phyloP scores from a whole-genome alignment of 35 echinoderm and acorn worm genomes.

The Stichopus chloronotus region DNA sequence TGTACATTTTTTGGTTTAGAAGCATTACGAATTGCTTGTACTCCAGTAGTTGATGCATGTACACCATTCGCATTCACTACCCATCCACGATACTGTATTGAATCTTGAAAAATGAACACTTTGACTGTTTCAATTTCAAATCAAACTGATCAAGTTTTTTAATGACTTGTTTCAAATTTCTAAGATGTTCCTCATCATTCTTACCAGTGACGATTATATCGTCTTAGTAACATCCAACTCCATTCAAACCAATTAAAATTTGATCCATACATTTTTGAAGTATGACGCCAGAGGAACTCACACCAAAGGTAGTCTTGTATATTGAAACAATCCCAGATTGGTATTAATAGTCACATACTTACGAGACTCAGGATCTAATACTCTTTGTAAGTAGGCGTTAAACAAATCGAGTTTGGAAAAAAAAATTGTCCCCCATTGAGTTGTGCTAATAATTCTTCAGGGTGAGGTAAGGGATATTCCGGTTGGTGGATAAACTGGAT shows the following conservation, averaged over 20 bases:
- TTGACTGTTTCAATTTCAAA: too few species aligned
- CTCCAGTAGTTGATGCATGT: not conserved
- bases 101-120: not conserved
- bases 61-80: not conserved
- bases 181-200: not conserved
- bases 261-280: too few species aligned
- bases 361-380: too few species aligned
- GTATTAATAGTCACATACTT: not conserved
- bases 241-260: not conserved
- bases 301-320: not conserved
- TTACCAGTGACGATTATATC: not conserved
- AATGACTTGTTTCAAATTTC: not conserved
- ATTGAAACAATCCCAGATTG: not conserved
- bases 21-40: not conserved
- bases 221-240: not conserved
- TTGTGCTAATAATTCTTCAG: not conserved
- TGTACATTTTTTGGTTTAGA: not conserved
- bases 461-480: too few species aligned
- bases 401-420: not conserved
- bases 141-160: not conserved
- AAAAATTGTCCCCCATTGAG: not conserved
- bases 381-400: not conserved
- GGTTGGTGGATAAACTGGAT: not conserved
- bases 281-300: not conserved
- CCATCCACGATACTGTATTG: not conserved